Evolutionary conservation across 2,113 vertebrate genomes (phyloP).

Genomic region (Rhodinocichla rosea): DNA sequence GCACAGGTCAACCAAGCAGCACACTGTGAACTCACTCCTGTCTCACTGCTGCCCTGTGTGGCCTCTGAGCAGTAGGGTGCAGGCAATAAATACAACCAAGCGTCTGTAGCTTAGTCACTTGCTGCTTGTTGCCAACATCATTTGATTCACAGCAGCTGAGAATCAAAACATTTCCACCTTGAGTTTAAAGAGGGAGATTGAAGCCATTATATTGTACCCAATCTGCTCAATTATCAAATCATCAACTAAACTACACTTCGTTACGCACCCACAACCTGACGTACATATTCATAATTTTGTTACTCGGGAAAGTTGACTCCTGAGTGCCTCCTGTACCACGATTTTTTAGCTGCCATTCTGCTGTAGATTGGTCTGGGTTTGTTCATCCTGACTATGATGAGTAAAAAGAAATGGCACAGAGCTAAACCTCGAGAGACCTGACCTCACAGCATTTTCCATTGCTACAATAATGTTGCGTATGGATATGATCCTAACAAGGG

Average conservation of each 20-base stretch:
- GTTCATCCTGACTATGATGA: neutral
- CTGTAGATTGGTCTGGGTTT: neutral
- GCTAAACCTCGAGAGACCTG: accelerated
- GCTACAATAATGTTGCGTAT: neutral
- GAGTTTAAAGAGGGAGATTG: neutral
- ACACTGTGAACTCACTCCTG: neutral
- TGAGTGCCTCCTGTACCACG: neutral
- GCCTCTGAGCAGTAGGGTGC: neutral
- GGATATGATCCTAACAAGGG: neutral
- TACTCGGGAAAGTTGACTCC: neutral
- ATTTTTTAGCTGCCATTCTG: neutral
- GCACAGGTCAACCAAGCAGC: neutral
- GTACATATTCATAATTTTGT: neutral
- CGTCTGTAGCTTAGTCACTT: neutral
- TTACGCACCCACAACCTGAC: neutral
- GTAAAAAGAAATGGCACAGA: neutral
- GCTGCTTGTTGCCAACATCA: neutral
- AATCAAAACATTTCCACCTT: neutral
- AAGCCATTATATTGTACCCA: neutral
- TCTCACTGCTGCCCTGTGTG: neutral
- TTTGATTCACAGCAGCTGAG: neutral
- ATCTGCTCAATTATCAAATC: neutral
- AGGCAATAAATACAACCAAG: neutral
- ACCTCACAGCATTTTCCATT: neutral
- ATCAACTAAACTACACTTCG: neutral